phyloP scores from a whole-genome alignment of 2,888 invertebrate species.

The Hirtodrosophila confusa region DNA sequence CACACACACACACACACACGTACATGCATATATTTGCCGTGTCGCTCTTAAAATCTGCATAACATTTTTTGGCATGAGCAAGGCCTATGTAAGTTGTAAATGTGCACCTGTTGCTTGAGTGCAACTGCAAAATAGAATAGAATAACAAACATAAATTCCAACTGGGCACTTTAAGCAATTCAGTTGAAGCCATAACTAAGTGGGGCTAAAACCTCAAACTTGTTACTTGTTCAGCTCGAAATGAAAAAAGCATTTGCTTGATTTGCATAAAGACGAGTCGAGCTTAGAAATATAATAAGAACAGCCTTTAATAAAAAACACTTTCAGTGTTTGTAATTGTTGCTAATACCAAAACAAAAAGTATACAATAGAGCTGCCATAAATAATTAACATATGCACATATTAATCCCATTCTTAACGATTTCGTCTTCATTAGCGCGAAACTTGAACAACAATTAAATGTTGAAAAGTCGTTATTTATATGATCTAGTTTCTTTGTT shows the following conservation, averaged over 20 bases:
- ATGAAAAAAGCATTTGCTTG: constrained; percentile 30
- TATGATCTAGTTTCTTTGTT: constrained; percentile 36
- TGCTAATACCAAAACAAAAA: too few species aligned
- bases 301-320: too few species aligned
- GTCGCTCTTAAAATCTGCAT: constrained; percentile 20
- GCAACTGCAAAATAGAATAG: constrained; percentile 7
- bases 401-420: too few species aligned
- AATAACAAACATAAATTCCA: constrained; percentile 17
- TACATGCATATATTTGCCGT: constrained; percentile 4
- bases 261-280: constrained; percentile 63
- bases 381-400: too few species aligned
- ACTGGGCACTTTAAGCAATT: constrained; percentile 21
- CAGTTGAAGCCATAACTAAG: constrained; percentile 7
- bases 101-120: constrained; percentile 54
- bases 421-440: too few species aligned
- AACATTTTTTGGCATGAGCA: constrained; percentile 7
- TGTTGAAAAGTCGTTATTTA: constrained; percentile 8
- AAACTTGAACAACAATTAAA: too few species aligned
- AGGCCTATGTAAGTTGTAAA: constrained; percentile 5
- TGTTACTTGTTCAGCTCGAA: constrained; percentile 33
- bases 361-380: too few species aligned
- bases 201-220: constrained; percentile 42
- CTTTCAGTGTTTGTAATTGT: too few species aligned
- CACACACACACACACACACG: too few species aligned
- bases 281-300: not conserved